A percentile compares a stretch with the other conserved stretches of the same genome.
Evolutionary conservation across 1,140 invertebrate species (phyloP).

Genomic region (Ptiloglossa arizonensis): DNA sequence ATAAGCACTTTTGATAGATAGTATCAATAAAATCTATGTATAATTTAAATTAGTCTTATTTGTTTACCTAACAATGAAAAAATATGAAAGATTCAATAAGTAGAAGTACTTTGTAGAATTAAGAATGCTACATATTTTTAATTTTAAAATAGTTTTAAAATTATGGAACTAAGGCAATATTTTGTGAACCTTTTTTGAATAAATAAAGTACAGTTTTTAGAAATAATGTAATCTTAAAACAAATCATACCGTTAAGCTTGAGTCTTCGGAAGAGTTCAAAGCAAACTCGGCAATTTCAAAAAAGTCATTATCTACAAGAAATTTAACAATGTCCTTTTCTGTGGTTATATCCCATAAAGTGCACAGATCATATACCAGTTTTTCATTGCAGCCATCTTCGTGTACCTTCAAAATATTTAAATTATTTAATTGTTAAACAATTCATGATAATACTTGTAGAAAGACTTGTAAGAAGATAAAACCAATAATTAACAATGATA

Average conservation of each 20-base stretch:
- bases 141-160: background rate
- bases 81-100: background rate
- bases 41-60: background rate
- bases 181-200: slow-evolving; percentile 5
- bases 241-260: slow-evolving; percentile 82
- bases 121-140: background rate
- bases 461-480: too few relatives aligned
- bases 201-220: slow-evolving; percentile 12
- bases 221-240: slow-evolving; percentile 17
- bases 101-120: background rate
- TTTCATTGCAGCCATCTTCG: slow-evolving; percentile 80
- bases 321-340: slow-evolving; percentile 87
- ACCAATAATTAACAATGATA: too few relatives aligned
- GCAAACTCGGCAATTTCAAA: slow-evolving; percentile 82
- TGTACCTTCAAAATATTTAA: slow-evolving; percentile 64
- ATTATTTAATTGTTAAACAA: background rate
- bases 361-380: slow-evolving; percentile 87
- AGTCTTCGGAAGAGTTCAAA: slow-evolving; percentile 79
- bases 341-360: slow-evolving; percentile 90
- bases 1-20: too few relatives aligned
- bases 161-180: background rate
- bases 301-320: slow-evolving; percentile 85
- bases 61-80: background rate
- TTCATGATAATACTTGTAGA: too few relatives aligned
- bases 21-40: too few relatives aligned